Base-by-base conservation (phyloP, 2,888 invertebrate genomes). In the Latheticus oryzae region DNA sequence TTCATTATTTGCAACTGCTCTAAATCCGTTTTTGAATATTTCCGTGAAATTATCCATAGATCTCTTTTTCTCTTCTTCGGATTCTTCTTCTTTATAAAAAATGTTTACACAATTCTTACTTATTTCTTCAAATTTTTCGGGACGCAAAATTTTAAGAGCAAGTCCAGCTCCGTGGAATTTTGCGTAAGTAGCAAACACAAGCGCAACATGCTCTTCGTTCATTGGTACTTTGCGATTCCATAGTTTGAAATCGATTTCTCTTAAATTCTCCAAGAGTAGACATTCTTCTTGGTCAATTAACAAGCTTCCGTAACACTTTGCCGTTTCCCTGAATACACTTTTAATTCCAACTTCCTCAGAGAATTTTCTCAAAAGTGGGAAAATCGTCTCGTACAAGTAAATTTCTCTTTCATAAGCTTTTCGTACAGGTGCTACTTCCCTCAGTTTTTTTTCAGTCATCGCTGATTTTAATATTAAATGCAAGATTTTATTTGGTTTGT, bases 381-480 rank as follows among this genome's bases (percentile, higher is more conserved):
- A 57, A n/a, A 63, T 19, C 0, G 40, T 45, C 23, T 37, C 9
- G 50, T 63, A 63, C 33, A 63, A 8, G 32, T 23, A 60, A 7
- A 51, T 50, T 35, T 63, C 62, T 7, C 62, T 24, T n/a, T 58
- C 40, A 32, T 51, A 63, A 5, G 58, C 62, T 15, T 42, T 53
- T 9, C 19, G 28, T 1, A 60, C 32, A 1, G 58, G 51, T 1
- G 33, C 7, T 4, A 13, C 8, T 16, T 50, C 5, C 12, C 63
- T 32, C 21, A 63, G 4, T 28, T 54, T 37, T 23, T 57, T 52
- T 3, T 15, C 40, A 16, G 13, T 43, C 43, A 66, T 65, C n/a
- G 68, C 65, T 1, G 65, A 62, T 62, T 71, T 71, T 7, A 70
- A 15, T 0, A 70, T 64, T 13, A 70, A 35, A 52, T 66, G 43